Evolutionary conservation across 2,888 invertebrate species (phyloP).

Genomic region (Abscondita cerata): DNA sequence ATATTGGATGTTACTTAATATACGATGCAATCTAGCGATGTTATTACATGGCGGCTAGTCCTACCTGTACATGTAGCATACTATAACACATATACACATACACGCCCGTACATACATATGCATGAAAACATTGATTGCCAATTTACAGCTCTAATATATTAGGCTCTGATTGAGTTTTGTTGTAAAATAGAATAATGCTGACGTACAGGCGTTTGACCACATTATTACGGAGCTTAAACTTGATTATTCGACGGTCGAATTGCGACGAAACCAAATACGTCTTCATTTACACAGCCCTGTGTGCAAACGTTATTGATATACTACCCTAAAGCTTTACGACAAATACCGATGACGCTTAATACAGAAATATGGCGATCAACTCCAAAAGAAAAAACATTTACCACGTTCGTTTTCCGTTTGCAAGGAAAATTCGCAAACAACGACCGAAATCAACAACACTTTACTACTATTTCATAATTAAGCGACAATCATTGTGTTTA

Average conservation of each 20-base stretch:
- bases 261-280: constrained; percentile 52
- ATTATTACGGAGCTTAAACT: constrained; percentile 61
- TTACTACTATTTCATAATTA: constrained; percentile 57
- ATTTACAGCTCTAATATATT: constrained; percentile 63
- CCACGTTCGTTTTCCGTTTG: too few relatives aligned
- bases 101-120: constrained; percentile 56
- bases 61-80: constrained; percentile 33
- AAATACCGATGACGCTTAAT: constrained; percentile 37
- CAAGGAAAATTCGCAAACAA: too few relatives aligned
- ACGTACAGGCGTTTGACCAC: constrained; percentile 58
- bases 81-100: constrained; percentile 27
- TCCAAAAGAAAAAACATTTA: not conserved
- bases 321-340: constrained; percentile 21
- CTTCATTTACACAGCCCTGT: constrained; percentile 43
- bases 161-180: constrained; percentile 62
- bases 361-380: not conserved
- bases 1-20: constrained; percentile 59
- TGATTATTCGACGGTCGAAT: constrained; percentile 59
- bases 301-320: constrained; percentile 24
- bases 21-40: constrained; percentile 60
- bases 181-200: constrained; percentile 62
- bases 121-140: constrained; percentile 63
- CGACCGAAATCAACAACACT: constrained; percentile 47
- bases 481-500: constrained; percentile 56
- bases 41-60: constrained; percentile 55